phyloP scores from a whole-genome alignment of 1,140 invertebrate genomes.

The Phymorhynchus buccinoides region DNA sequence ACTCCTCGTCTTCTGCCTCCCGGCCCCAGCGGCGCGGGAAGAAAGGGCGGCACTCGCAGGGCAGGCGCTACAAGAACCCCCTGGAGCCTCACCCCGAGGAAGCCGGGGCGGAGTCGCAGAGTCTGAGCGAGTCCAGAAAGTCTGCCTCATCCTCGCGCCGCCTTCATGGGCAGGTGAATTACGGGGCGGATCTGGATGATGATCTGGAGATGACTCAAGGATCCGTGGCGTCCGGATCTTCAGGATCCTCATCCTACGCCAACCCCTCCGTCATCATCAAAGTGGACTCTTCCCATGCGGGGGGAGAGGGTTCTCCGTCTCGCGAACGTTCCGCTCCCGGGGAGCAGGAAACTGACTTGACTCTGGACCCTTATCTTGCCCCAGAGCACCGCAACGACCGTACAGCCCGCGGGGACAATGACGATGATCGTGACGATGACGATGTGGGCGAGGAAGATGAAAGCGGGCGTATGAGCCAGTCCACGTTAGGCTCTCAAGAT shows the following conservation, averaged over 20 bases:
- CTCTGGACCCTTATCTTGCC: neutral
- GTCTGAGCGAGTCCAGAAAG: neutral
- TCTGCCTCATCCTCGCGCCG: neutral
- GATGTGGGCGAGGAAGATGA: constrained; percentile 21
- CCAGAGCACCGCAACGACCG: neutral
- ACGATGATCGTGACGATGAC: neutral
- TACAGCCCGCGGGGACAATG: neutral
- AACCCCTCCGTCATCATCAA: constrained; percentile 14
- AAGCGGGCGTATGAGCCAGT: neutral
- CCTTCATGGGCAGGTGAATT: neutral
- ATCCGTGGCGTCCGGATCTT: neutral
- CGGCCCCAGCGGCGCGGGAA: neutral
- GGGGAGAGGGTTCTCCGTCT: neutral
- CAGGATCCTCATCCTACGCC: neutral
- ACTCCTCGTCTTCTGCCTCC: neutral
- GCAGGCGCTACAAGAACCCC: constrained; percentile 17
- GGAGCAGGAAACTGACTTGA: neutral
- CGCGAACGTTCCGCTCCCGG: neutral
- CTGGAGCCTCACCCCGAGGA: constrained; percentile 31
- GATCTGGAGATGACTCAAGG: neutral
- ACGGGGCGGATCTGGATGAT: neutral
- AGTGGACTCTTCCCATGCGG: constrained; percentile 1
- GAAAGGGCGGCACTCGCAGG: neutral
- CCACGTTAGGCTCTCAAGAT: neutral
- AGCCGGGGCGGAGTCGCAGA: constrained; percentile 9